Evolutionary conservation across 1,140 invertebrate species (phyloP), one percentile per base, ranked within the genome.

Genomic region (Daktulosphaira vitifoliae): DNA sequence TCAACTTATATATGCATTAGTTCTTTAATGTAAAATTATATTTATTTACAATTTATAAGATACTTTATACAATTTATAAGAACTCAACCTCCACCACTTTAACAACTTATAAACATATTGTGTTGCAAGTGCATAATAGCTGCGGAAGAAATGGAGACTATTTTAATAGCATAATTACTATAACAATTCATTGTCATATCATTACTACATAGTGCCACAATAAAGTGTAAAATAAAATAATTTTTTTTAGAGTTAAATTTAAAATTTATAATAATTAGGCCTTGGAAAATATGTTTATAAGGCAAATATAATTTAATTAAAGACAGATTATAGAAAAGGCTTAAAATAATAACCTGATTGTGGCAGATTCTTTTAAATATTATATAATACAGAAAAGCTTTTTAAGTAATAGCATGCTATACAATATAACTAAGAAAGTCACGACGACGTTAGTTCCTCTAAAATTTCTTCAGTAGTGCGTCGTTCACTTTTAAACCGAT

Each of bases 391-490:
- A n/a, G 1, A 20, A 46, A 48, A 62, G 38, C 39, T 5, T 62
- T 22, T 42, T n/a, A 59, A 62, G 42, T 62, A 3, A 62, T n/a
- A 22, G 26, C 26, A 48, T 46, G 16, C 44, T 48, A 62, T 20
- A 33, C 42, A 48, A 33, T 20, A 29, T 4, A 11, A 20, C 9
- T 20, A 48, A 26, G 11, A 33, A 33, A 62, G 68, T 75, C 75
- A 80, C 18, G 78, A 80, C 18, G 78, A 76, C 9, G 86, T 85
- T 38, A 89, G 76, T 59, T 87, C 80, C 71, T 89, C 86, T 52
- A 91, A 75, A 52, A 90, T 79, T 68, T 89, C 86, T 73, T 90
- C 88, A 3, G 83, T 83, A 0, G 82, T 83, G 53, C 84, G 84
- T 59, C 85, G 81, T 71, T 88, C 82, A 50, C 80, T 81, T 68